Percentiles rank a stretch among this genome's conserved stretches.
phyloP scores from a whole-genome alignment of 2,113 vertebrate genomes.

The Furnarius figulus region DNA sequence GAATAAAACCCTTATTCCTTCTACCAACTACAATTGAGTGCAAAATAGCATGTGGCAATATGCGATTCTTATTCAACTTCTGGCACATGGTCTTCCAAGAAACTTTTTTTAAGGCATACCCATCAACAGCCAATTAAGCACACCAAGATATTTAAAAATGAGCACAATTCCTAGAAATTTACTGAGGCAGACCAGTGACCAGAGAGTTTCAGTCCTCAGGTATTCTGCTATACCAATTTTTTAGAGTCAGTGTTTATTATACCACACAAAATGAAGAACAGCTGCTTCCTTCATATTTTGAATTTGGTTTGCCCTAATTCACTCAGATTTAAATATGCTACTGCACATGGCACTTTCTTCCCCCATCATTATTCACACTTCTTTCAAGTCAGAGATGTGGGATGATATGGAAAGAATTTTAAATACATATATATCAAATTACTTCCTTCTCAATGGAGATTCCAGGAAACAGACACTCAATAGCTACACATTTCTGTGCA shows the following conservation, averaged over 20 bases:
- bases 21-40: not conserved
- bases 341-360: not conserved
- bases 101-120: not conserved
- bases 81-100: not conserved
- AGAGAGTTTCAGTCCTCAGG: not conserved
- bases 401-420: not conserved
- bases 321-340: not conserved
- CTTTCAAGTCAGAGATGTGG: not conserved
- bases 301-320: not conserved
- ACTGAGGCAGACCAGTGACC: not conserved
- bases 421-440: not conserved
- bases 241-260: not conserved
- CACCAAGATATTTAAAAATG: not conserved
- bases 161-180: not conserved
- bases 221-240: not conserved
- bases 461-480: not conserved
- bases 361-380: not conserved
- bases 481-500: not conserved
- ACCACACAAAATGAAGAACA: not conserved
- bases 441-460: constrained; percentile 8
- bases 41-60: not conserved
- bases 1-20: not conserved
- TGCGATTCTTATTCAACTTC: not conserved
- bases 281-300: not conserved
- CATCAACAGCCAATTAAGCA: not conserved